phyloP scores from a whole-genome alignment of 1,140 invertebrate genomes.

The Brachionus rubens region DNA sequence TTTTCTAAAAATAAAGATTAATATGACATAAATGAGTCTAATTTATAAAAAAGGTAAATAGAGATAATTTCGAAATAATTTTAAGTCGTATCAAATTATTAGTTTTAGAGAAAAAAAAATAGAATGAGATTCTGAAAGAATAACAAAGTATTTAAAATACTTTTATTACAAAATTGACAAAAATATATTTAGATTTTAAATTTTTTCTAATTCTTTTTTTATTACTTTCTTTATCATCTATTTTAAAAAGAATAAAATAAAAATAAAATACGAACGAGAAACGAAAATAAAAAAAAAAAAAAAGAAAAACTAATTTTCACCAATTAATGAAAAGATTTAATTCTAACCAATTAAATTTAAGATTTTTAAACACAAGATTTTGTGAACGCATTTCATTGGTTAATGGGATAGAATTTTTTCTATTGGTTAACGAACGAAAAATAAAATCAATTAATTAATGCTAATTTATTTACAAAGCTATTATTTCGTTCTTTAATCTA shows the following conservation, averaged over 20 bases:
- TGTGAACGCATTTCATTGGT: slow-evolving; percentile 16
- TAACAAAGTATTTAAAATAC: slow-evolving; percentile 8
- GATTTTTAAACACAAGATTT: neutral
- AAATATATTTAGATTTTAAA: neutral
- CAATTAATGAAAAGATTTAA: neutral
- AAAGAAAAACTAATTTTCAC: slow-evolving; percentile 33
- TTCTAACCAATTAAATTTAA: neutral
- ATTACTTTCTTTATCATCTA: slow-evolving; percentile 22
- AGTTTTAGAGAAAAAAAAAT: neutral
- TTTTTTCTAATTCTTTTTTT: slow-evolving; percentile 35
- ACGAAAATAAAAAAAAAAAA: neutral
- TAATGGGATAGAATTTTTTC: neutral
- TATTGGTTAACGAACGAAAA: neutral
- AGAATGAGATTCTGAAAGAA: neutral
- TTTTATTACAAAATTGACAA: neutral
- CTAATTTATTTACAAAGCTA: slow-evolving; percentile 39
- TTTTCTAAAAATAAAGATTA: no score
- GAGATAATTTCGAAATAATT: neutral
- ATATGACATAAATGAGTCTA: no score
- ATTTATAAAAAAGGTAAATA: neutral
- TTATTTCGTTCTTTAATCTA: slow-evolving; percentile 9
- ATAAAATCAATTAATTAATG: slow-evolving; percentile 34
- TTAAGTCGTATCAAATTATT: slow-evolving; percentile 9
- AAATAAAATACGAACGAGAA: neutral
- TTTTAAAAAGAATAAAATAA: neutral